Evolutionary conservation across 2,797 vertebrate genomes (phyloP).

Genomic region (Hypotaenidia okinawae): DNA sequence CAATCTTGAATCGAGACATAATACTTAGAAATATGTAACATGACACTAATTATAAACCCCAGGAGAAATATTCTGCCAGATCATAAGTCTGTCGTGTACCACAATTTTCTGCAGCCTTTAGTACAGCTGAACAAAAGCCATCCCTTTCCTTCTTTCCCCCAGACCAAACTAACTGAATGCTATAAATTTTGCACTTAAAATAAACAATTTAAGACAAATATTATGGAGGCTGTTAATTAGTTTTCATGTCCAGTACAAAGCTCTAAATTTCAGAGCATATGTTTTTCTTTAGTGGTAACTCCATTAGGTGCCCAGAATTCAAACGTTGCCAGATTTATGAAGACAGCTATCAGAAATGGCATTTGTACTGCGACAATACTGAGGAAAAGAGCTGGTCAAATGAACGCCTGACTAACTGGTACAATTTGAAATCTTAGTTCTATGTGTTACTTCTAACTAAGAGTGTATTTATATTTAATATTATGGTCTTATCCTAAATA

Average conservation of each 20-base stretch:
- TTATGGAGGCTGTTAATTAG: slow-evolving; percentile 24
- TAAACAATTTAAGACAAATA: slow-evolving; percentile 38
- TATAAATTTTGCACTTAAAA: slow-evolving; percentile 43
- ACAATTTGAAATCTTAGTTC: background rate
- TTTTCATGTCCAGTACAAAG: slow-evolving; percentile 24
- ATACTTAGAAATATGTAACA: background rate
- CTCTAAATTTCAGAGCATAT: slow-evolving; percentile 26
- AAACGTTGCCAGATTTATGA: slow-evolving; percentile 40
- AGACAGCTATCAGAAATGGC: slow-evolving; percentile 37
- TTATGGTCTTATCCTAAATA: background rate
- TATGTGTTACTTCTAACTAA: background rate
- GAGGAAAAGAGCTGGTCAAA: slow-evolving; percentile 3
- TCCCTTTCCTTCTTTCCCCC: background rate
- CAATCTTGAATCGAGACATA: background rate
- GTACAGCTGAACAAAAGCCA: background rate
- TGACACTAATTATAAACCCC: background rate
- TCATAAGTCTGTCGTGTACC: background rate
- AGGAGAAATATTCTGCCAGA: background rate
- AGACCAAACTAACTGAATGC: background rate
- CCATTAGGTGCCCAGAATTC: slow-evolving; percentile 44
- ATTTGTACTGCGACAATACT: background rate
- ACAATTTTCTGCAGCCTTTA: slow-evolving; percentile 2
- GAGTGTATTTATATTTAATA: background rate
- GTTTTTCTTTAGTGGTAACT: slow-evolving; percentile 54
- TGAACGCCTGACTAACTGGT: background rate